Percentiles rank a stretch among this genome's conserved stretches.
Conservation (phyloP, 1,140 invertebrate genomes). For the Armadillidium nasatum region DNA sequence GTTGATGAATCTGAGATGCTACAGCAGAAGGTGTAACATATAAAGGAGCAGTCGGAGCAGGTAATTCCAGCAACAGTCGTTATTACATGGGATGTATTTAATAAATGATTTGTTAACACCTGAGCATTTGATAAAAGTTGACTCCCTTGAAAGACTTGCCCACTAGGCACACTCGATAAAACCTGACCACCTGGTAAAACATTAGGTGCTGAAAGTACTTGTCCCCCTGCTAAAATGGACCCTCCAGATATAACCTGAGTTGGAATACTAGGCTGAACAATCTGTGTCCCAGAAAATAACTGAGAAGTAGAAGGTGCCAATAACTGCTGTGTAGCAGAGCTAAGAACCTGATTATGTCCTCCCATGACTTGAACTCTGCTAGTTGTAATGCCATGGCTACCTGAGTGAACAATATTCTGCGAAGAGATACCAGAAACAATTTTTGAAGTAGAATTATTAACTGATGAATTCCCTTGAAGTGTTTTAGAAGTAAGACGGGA, state of each 20-base stretch:
- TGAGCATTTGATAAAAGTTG: conserved; percentile 5
- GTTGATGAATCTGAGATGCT: not conserved
- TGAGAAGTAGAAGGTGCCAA: not conserved
- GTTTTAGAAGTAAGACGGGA: not conserved
- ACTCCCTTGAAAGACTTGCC: not conserved
- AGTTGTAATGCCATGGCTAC: not conserved
- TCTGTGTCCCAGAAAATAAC: not conserved
- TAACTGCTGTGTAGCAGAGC: not conserved
- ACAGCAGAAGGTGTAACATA: not conserved
- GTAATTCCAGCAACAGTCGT: not conserved
- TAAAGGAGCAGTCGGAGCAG: not conserved
- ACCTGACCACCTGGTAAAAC: not conserved
- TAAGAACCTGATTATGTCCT: conserved; percentile 1
- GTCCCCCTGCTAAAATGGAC: not conserved
- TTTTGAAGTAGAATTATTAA: not conserved
- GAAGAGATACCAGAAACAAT: conserved; percentile 1
- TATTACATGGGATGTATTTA: not conserved
- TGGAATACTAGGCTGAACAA: not conserved
- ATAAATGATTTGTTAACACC: conserved; percentile 11
- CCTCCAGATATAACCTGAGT: not conserved
- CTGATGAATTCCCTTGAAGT: not conserved
- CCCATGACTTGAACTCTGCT: not conserved
- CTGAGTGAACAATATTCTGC: not conserved
- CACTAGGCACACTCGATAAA: not conserved
- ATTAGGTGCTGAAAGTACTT: not conserved